Evolutionary conservation across 2,888 invertebrate genomes (phyloP), one percentile per base, ranked within the genome.

Genomic region (Xestoiulus laeticollis): DNA sequence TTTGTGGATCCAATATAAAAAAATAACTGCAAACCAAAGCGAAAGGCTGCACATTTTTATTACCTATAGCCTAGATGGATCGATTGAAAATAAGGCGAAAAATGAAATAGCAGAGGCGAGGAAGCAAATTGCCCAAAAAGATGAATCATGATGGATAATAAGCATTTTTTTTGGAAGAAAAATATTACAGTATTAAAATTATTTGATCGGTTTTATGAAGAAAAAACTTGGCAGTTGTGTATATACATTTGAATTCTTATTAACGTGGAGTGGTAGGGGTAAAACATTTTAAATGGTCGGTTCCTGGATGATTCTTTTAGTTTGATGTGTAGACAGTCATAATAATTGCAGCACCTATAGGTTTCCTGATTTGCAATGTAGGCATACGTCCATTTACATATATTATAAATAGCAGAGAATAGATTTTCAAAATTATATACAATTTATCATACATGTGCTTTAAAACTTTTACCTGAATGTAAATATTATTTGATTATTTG

Each of bases 21-120:
- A 68, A 68, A 68, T 68, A 68, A 68, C 68, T 68, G 68, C 68
- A 68, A 68, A 68, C 68, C 68, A 68, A 68, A 68, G 68, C 68
- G 68, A 68, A 68, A 68, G 68, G 68, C 68, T 68, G 68, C 68
- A 22, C 68, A 68, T 68, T 22, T 68, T 68, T 68, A 68, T 68
- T 68, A 68, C 68, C 68, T 59, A 59, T 59, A 26, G 68, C 68
- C 68, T 26, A 26, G 68, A 1, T 12, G 68, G 68, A 68, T 68
- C 68, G 68, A 68, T 68, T 68, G 68, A 22, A 22, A 68, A 68
- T 68, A 68, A 12, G 22, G 22, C 10, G 68, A 68, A 26, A 68
- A 68, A 48, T 22, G 22, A 22, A n/a, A 68, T 26, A 68, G 68
- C 68, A 68, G 26, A 68, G 68, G 68, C 68, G 68, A 68, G 68